phyloP scores from a whole-genome alignment of 2,797 vertebrate species.

The Pangasius larnaudii region DNA sequence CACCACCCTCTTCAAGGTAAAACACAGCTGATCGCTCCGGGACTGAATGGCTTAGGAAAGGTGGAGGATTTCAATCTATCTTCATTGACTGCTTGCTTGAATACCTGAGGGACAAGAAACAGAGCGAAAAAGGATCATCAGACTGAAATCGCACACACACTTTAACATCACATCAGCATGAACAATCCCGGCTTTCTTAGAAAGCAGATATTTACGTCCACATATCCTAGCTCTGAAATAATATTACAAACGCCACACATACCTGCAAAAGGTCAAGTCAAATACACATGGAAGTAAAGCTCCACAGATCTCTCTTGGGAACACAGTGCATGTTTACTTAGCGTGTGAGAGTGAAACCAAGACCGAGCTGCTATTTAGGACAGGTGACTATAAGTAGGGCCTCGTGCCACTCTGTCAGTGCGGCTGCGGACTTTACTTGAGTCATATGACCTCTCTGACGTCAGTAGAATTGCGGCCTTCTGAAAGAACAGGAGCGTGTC shows the following conservation, averaged over 20 bases:
- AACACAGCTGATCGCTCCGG: conserved; percentile 49
- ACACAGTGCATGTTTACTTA: not conserved
- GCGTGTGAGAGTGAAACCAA: not conserved
- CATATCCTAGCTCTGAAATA: not conserved
- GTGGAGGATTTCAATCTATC: conserved; percentile 59
- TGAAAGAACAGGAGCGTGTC: not conserved
- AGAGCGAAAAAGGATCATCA: conserved; percentile 13
- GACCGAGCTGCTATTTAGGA: conserved; percentile 29
- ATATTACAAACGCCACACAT: not conserved
- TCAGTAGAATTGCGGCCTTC: conserved; percentile 38
- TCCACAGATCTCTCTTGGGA: not conserved
- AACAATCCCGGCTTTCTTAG: not conserved
- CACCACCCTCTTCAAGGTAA: not conserved
- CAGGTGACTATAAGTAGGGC: conserved; percentile 57
- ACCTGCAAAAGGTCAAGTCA: not conserved
- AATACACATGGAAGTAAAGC: not conserved
- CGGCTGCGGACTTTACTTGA: conserved; percentile 55
- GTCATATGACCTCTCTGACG: conserved; percentile 57
- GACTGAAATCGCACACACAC: not conserved
- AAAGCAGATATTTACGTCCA: not conserved
- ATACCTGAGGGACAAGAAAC: conserved; percentile 35
- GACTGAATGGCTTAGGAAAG: conserved; percentile 38
- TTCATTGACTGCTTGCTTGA: conserved; percentile 55
- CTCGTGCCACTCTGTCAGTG: conserved; percentile 31
- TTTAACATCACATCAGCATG: not conserved